These are phyloP conservation scores for Drosophila quadrilineata DNA, from an alignment of 1,140 invertebrate genomes.

Conservation along the genomic window DNA sequence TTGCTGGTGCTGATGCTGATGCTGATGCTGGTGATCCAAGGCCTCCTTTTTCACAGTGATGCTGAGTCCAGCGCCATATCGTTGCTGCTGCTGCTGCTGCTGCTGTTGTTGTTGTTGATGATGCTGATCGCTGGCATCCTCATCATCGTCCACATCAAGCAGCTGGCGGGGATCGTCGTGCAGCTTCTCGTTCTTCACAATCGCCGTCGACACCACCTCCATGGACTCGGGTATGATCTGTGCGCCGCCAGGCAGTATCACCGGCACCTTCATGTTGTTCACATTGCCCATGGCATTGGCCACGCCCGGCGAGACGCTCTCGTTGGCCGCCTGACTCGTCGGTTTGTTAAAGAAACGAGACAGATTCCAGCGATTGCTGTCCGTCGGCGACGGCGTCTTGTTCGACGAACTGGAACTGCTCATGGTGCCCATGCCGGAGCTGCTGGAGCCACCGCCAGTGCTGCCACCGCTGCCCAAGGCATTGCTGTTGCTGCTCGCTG, in stretches of 20 bases:
- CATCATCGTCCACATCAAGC: constrained; percentile 57
- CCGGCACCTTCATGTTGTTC: constrained; percentile 70
- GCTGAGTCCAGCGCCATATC: constrained; percentile 51
- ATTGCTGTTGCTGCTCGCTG: not conserved
- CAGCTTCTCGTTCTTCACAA: constrained; percentile 71
- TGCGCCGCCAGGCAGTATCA: constrained; percentile 65
- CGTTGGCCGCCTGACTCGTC: constrained; percentile 50
- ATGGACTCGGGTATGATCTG: constrained; percentile 77
- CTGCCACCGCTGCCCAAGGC: constrained; percentile 3
- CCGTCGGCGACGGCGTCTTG: constrained; percentile 75
- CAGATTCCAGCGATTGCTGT: constrained; percentile 70
- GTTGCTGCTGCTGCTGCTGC: constrained; percentile 46
- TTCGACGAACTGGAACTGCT: constrained; percentile 71
- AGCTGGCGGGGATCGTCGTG: constrained; percentile 39
- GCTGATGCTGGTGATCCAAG: no score
- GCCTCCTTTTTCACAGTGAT: constrained; percentile 63
- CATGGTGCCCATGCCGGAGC: constrained; percentile 34
- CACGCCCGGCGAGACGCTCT: constrained; percentile 51
- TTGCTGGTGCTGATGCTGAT: constrained; percentile 38
- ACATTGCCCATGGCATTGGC: constrained; percentile 51
- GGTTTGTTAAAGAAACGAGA: constrained; percentile 71
- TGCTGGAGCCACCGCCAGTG: constrained; percentile 26
- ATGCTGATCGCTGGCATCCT: constrained; percentile 32
- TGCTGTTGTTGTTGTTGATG: constrained; percentile 41
- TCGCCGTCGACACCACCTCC: constrained; percentile 68